These are phyloP conservation scores for Tretioscincus oriximinensis DNA, from an alignment of 2,113 vertebrate species.

Conservation along the genomic window DNA sequence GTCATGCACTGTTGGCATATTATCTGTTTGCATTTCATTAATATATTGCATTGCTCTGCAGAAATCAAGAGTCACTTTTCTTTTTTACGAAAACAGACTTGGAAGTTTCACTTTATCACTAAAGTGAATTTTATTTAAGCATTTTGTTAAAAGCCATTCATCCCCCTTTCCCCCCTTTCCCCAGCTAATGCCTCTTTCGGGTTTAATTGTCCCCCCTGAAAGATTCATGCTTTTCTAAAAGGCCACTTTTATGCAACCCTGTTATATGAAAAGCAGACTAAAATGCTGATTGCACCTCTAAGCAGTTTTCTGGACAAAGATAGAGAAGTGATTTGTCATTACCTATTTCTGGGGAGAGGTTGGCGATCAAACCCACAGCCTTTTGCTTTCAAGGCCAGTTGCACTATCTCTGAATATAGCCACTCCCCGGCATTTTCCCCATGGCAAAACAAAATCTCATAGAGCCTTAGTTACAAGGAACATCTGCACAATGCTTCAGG, in stretches of 20 bases:
- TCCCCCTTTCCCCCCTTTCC: no score
- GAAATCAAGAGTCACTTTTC: constrained; percentile 2
- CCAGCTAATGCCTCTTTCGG: neutral
- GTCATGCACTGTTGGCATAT: constrained; percentile 5
- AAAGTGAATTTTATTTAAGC: neutral
- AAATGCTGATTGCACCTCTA: neutral
- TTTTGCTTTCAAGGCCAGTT: no score
- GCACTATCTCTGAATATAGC: no score
- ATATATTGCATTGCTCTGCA: constrained; percentile 7
- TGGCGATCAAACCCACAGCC: no score
- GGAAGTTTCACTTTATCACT: neutral
- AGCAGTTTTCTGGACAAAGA: no score
- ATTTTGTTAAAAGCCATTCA: neutral
- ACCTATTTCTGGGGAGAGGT: no score
- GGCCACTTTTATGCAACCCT: no score
- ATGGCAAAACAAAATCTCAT: no score
- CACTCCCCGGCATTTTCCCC: no score
- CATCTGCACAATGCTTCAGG: no score
- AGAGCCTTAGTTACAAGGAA: no score
- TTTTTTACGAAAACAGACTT: neutral
- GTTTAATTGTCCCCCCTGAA: neutral
- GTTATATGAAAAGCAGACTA: neutral
- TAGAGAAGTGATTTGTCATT: no score
- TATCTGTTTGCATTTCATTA: constrained; percentile 23
- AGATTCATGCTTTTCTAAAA: neutral